Evolutionary conservation across 2,888 invertebrate species (phyloP), one percentile per base, ranked within the genome.

Genomic region (Spisula subtruncata): DNA sequence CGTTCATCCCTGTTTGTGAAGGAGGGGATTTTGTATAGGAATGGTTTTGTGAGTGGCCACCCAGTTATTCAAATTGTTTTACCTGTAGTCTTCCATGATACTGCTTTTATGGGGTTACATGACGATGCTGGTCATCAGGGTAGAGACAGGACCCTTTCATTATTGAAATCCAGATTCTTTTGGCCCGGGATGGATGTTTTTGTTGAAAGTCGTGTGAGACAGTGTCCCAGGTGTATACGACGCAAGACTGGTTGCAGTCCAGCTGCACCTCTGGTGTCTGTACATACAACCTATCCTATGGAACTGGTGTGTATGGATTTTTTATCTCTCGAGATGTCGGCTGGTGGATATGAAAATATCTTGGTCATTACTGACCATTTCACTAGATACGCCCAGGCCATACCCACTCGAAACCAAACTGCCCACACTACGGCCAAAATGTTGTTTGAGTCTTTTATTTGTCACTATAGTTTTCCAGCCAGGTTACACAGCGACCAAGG

Each of bases 71-170:
- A 82, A n/a, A 16, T 82, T 29, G 60, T 82, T 1, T 8, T 81
- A 29, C 81, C 51, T 18, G 32, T 14, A 6, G 25, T 25, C 18
- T 60, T 56, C 60, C 82, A 60, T 32, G 82, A 56, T 35, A 51
- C 29, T 1, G 60, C 35, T 20, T 82, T 82, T 18, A 35, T 35
- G n/a, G 82, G 35, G 0, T 10, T 56, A 18, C 82, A 82, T 60
- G 60, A 82, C 29, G 60, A 82, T 35, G 82, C 82, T 20, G 82
- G 82, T 29, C 82, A 82, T 12, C 82, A 81, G 14, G 81, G 81
- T n/a, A 41, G 81, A 18, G 81, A 35, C 29, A 48, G 81, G 29
- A 81, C 81, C 16, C 12, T 51, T 51, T 48, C 46, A 2, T 29
- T 81, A 1, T 51, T 81, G 1, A 81, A 41, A 10, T 82, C 82